These are phyloP conservation scores for Drosophila nikananu DNA, from an alignment of 1,140 invertebrate genomes.

Conservation along the genomic window DNA sequence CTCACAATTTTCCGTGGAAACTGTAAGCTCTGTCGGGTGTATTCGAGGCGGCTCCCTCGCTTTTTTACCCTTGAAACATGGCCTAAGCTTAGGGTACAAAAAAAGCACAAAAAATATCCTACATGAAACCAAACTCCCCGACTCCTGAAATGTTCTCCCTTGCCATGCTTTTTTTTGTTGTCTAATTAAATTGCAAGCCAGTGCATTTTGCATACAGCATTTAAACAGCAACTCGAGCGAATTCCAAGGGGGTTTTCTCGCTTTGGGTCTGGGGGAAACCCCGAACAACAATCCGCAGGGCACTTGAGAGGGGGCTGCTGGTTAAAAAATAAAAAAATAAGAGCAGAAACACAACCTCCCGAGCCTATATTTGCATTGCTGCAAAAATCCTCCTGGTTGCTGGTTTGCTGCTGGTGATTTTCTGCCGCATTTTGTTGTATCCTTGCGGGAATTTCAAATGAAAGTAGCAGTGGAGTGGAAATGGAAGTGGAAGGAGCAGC, in stretches of 20 bases:
- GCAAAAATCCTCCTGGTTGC: slow-evolving; percentile 47
- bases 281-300: slow-evolving; percentile 51
- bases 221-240: slow-evolving; percentile 67
- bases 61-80: slow-evolving; percentile 74
- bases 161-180: slow-evolving; percentile 49
- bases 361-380: slow-evolving; percentile 69
- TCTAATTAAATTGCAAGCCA: slow-evolving; percentile 76
- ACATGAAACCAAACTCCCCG: slow-evolving; percentile 44
- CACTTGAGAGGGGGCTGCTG: slow-evolving; percentile 44
- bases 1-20: slow-evolving; percentile 7
- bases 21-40: slow-evolving; percentile 4
- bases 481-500: slow-evolving; percentile 25
- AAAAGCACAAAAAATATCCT: slow-evolving; percentile 27
- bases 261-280: neutral
- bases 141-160: slow-evolving; percentile 12
- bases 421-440: slow-evolving; percentile 73
- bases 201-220: slow-evolving; percentile 60
- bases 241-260: slow-evolving; percentile 14
- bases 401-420: slow-evolving; percentile 70
- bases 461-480: slow-evolving; percentile 72
- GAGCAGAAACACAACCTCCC: slow-evolving; percentile 25
- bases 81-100: slow-evolving; percentile 35
- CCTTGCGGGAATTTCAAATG: slow-evolving; percentile 78
- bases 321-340: slow-evolving; percentile 24
- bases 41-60: neutral